phyloP scores from a whole-genome alignment of 1,140 invertebrate species.

The Apocrypta bakeri region DNA sequence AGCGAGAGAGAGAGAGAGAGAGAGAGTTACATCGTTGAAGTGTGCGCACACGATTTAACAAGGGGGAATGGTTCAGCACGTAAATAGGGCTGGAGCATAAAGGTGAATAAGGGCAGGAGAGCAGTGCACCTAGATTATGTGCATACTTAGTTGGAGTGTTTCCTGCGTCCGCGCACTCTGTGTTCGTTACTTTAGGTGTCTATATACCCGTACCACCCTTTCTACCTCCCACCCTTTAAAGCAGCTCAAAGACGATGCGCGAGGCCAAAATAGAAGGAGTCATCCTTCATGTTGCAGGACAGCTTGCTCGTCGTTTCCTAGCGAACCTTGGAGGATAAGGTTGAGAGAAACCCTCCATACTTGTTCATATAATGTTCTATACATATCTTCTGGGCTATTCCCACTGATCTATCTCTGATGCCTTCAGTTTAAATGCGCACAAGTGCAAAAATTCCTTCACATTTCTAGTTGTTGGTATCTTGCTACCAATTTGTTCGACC shows the following conservation, averaged over 20 bases:
- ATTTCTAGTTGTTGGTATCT: too few relatives aligned
- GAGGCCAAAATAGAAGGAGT: not conserved
- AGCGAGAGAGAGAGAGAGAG: not conserved
- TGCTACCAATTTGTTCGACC: too few relatives aligned
- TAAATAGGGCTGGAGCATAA: slow-evolving; percentile 20
- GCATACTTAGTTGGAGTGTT: slow-evolving; percentile 32
- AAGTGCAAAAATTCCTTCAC: too few relatives aligned
- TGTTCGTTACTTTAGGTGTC: not conserved
- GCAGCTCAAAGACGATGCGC: not conserved
- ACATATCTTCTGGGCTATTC: too few relatives aligned
- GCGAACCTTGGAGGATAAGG: not conserved
- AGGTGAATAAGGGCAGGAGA: slow-evolving; percentile 37
- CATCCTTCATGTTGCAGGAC: slow-evolving; percentile 36
- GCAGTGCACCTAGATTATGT: slow-evolving; percentile 26
- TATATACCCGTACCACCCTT: not conserved
- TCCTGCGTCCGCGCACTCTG: not conserved
- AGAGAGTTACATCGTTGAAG: too few relatives aligned
- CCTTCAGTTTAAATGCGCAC: too few relatives aligned
- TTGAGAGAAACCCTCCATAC: not conserved
- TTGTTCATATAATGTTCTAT: not conserved
- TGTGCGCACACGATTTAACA: slow-evolving; percentile 27
- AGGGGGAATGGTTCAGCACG: not conserved
- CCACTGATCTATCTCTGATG: too few relatives aligned
- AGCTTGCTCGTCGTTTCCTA: not conserved
- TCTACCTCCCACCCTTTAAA: not conserved